Base-by-base conservation (phyloP, 2,113 vertebrate genomes). In the Calidris pygmaea region DNA sequence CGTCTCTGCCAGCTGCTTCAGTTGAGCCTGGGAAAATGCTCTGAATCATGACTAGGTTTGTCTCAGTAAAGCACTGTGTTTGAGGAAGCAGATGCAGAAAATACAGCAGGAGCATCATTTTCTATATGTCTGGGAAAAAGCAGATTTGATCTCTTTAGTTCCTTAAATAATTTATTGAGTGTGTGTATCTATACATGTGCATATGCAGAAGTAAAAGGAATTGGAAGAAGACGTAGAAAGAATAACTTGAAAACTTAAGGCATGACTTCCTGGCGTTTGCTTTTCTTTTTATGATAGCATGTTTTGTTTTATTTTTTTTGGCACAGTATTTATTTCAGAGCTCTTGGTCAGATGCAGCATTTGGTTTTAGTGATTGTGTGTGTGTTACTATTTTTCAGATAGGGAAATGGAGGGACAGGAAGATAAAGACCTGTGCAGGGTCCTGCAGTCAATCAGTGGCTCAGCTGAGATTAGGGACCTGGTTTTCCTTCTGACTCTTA, bases 11-110 rank as follows among this genome's bases (percentile, higher is more conserved):
- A 85, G 78, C 87, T 91, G 94, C 75, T 35, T 60, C 90, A 96
- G 78, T 70, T 14, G 12, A 96, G 92, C 94, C 95, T 98, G 97
- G 97, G 96, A 97, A 98, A 97, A 95, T 78, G 93, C 89, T 97
- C 95, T 95, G 96, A 97, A 90, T 91, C 91, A 76, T 84, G 87
- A 63, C 91, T 81, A 29, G 62, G 81, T 93, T 94, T 59, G 43
- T 94, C 94, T 95, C 88, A 93, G 90, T 77, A 91, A 94, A 82
- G 68, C 72, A 79, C 88, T 59, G 30, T 74, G 63, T 60, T 89
- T 83, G 90, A 87, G 48, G 88, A 94, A 90, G 59, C 56, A 89
- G 72, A 90, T 75, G 59, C 45, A 93, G 68, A 90, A 94, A 94
- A 76, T 34, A 11, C 9, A 52, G 26, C 45, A 89, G 92, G 41